Percentiles rank a stretch among this genome's conserved stretches.
Conservation (phyloP, 2,797 vertebrate species). For the Myiotriccus ornatus region DNA sequence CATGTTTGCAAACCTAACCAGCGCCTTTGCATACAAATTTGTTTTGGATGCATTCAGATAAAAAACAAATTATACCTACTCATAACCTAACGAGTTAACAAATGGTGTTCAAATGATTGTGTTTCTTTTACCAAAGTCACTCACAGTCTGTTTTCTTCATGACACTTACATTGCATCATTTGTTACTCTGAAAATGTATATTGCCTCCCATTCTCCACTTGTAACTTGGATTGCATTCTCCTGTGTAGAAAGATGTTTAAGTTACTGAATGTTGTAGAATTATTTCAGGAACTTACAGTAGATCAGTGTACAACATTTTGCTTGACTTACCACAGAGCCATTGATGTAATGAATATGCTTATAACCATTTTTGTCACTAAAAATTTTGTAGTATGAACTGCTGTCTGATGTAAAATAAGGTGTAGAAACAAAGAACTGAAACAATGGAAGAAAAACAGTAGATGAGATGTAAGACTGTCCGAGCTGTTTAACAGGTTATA, state of each 20-base stretch:
- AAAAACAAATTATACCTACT: not conserved
- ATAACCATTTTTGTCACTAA: slow-evolving; percentile 90
- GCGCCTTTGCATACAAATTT: not conserved
- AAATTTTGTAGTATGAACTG: slow-evolving; percentile 93
- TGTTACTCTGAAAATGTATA: slow-evolving; percentile 90
- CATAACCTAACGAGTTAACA: not conserved
- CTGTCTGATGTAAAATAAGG: slow-evolving; percentile 89
- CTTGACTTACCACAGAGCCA: slow-evolving; percentile 77
- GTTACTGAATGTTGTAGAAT: slow-evolving; percentile 60
- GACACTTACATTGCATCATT: slow-evolving; percentile 89
- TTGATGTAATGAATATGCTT: slow-evolving; percentile 95
- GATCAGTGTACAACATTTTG: slow-evolving; percentile 32
- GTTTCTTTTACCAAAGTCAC: not conserved
- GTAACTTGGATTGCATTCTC: slow-evolving; percentile 87
- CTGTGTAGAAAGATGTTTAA: slow-evolving; percentile 73
- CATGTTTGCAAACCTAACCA: not conserved
- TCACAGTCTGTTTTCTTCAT: slow-evolving; percentile 13
- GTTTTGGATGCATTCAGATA: not conserved
- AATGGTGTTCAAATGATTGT: not conserved
- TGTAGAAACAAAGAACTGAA: slow-evolving; percentile 87
- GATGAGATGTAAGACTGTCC: not conserved
- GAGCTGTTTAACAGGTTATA: not conserved
- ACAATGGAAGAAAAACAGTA: slow-evolving; percentile 63
- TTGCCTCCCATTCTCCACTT: slow-evolving; percentile 95
- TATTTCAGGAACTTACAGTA: slow-evolving; percentile 56